A percentile compares a stretch with the other conserved stretches of the same genome.
Conservation (phyloP, 2,797 vertebrate genomes). For the Crax fasciolata region DNA sequence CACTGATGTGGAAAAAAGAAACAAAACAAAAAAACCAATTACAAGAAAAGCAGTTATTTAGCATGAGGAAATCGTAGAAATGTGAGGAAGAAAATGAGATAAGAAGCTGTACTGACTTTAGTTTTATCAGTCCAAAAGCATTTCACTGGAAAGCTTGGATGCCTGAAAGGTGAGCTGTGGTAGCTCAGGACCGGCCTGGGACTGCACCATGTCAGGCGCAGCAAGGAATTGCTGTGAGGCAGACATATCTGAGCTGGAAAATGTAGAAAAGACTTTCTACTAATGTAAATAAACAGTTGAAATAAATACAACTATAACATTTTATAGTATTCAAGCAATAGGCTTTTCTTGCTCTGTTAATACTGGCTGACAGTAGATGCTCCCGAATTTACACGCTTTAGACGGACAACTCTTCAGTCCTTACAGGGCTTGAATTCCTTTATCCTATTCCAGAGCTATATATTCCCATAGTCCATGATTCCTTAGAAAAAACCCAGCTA, state of each 20-base stretch:
- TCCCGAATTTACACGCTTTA: background rate
- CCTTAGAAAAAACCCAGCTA: background rate
- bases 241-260: background rate
- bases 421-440: background rate
- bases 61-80: conserved; percentile 52
- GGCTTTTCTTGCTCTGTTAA: background rate
- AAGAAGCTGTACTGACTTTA: background rate
- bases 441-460: background rate
- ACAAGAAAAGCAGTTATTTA: background rate
- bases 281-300: background rate
- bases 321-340: background rate
- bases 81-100: background rate
- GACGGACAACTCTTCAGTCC: background rate
- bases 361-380: background rate
- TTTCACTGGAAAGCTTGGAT: background rate
- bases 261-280: background rate
- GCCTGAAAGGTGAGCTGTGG: background rate
- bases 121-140: background rate
- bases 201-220: fast-evolving
- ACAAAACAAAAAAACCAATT: background rate
- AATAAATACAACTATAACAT: background rate
- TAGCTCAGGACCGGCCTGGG: background rate
- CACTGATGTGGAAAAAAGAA: conserved; percentile 47
- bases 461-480: background rate
- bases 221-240: background rate